Percentiles rank a stretch among this genome's conserved stretches.
phyloP scores from a whole-genome alignment of 1,140 invertebrate genomes.

The Trachymyrmex septentrionalis region DNA sequence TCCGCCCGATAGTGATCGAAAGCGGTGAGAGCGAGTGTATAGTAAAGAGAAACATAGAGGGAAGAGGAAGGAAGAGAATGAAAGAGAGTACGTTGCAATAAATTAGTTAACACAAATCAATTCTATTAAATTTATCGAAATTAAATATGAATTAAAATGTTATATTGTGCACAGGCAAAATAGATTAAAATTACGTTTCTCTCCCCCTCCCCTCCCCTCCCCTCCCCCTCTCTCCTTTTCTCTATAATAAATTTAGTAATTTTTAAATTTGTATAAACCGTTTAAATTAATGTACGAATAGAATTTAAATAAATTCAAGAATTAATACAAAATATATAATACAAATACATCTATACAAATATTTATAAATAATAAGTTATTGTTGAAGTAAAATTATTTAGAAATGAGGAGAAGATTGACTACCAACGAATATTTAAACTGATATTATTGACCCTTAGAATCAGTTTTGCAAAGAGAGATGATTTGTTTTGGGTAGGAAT shows the following conservation, averaged over 20 bases:
- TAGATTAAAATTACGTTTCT: slow-evolving; percentile 14
- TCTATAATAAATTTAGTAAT: not conserved
- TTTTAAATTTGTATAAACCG: not conserved
- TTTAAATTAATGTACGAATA: not conserved
- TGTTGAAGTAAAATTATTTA: not conserved
- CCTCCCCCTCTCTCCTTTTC: too few species aligned
- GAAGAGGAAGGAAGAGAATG: not conserved
- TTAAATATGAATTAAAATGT: slow-evolving; percentile 22
- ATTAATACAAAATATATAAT: not conserved
- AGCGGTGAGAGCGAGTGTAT: not conserved
- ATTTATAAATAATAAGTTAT: not conserved
- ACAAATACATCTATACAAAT: not conserved
- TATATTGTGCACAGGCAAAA: not conserved
- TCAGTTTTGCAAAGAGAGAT: not conserved
- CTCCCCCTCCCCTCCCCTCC: too few species aligned
- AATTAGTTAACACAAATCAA: slow-evolving; percentile 35
- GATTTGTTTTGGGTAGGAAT: not conserved
- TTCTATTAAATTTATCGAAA: slow-evolving; percentile 8
- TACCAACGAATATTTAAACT: not conserved
- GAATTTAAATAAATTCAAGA: not conserved
- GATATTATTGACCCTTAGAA: not conserved
- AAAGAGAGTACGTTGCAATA: not conserved
- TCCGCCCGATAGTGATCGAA: not conserved
- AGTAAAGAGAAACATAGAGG: not conserved
- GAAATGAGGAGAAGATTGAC: not conserved